Conservation (phyloP, 2,888 invertebrate species). For the Xestoiulus laeticollis region DNA sequence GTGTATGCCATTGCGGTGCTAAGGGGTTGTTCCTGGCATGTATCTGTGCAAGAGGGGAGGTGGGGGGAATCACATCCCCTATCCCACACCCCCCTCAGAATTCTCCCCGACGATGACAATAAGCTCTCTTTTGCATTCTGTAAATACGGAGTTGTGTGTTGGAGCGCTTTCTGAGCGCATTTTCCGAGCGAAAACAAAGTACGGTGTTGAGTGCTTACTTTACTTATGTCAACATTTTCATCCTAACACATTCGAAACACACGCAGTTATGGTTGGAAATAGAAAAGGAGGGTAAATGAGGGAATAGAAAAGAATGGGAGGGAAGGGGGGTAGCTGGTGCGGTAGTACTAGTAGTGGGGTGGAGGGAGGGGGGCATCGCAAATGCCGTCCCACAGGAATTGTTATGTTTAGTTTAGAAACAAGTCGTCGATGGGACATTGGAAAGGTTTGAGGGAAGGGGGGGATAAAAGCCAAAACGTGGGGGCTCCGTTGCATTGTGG, state of each 20-base stretch:
- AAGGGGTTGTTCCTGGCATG: neutral
- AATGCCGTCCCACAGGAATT: conserved; percentile 44
- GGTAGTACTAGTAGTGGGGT: neutral
- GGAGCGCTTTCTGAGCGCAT: conserved; percentile 37
- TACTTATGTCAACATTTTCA: conserved; percentile 54
- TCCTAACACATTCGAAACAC: conserved; percentile 49
- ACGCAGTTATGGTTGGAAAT: conserved; percentile 48
- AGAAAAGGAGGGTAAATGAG: conserved; percentile 40
- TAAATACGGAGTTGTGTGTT: conserved; percentile 37
- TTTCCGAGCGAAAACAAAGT: conserved; percentile 52
- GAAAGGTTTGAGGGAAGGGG: conserved; percentile 18
- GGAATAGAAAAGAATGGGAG: conserved; percentile 16
- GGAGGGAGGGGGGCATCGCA: neutral
- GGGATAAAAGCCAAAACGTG: neutral
- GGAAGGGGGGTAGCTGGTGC: too few relatives aligned
- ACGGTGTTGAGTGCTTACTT: conserved; percentile 54
- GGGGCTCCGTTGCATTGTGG: neutral
- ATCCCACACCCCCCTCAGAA: neutral
- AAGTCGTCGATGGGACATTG: conserved; percentile 25
- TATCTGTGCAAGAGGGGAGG: neutral
- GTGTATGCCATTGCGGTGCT: neutral
- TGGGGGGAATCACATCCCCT: neutral
- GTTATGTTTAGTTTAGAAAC: conserved; percentile 39
- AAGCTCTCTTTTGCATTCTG: conserved; percentile 37
- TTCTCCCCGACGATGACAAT: conserved; percentile 7